Evolutionary conservation across 2,888 invertebrate species (phyloP).

Genomic region (Lithophane semibrunnea): DNA sequence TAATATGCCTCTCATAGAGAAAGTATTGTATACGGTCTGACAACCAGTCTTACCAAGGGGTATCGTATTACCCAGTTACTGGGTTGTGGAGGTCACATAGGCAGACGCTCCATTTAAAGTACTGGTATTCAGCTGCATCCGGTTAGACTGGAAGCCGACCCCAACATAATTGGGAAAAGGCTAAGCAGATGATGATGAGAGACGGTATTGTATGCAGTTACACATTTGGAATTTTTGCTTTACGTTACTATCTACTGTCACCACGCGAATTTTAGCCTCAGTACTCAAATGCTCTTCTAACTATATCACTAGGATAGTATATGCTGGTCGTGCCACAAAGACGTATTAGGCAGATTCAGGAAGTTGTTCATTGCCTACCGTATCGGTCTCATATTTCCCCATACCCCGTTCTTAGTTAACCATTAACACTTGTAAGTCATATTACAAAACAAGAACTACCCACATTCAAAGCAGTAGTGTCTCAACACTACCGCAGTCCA

Average conservation of each 20-base stretch:
- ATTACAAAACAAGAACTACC: conserved; percentile 54
- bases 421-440: conserved; percentile 30
- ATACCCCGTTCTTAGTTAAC: conserved; percentile 22
- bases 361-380: not conserved
- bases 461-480: conserved; percentile 38
- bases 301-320: not conserved
- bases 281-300: not conserved
- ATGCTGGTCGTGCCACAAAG: not conserved
- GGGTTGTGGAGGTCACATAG: no score
- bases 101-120: no score
- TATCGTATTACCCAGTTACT: no score
- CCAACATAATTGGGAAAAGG: no score
- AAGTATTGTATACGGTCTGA: no score
- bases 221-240: no score
- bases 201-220: not conserved
- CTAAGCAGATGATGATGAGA: no score
- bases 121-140: no score
- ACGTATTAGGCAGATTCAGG: not conserved
- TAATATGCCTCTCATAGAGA: not conserved
- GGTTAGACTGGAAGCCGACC: no score
- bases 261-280: not conserved
- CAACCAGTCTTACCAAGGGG: no score
- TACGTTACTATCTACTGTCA: not conserved
- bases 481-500: conserved; percentile 32
- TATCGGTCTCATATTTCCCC: conserved; percentile 8